A percentile compares a stretch with the other conserved stretches of the same genome.
Conservation (phyloP, 2,113 vertebrate genomes). For the Notothenia rossii region DNA sequence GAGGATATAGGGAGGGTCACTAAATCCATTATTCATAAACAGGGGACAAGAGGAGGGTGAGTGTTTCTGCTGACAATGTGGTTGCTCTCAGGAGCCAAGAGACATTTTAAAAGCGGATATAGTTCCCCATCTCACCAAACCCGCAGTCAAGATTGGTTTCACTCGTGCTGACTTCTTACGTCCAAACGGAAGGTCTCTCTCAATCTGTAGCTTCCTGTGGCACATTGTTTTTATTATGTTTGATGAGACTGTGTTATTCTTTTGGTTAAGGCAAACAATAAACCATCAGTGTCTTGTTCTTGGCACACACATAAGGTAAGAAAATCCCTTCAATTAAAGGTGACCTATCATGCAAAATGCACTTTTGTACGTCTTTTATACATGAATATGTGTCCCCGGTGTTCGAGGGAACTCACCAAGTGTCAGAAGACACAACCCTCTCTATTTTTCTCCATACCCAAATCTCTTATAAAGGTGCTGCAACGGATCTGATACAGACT, state of each 20-base stretch:
- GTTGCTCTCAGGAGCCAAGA: conserved; percentile 54
- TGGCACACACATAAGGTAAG: conserved; percentile 11
- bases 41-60: conserved; percentile 58
- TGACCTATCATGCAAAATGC: no score
- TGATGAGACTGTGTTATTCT: conserved; percentile 63
- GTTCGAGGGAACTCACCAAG: no score
- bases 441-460: no score
- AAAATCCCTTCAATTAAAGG: neutral
- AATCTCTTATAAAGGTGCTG: no score
- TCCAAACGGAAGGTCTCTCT: conserved; percentile 57
- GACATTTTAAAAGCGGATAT: conserved; percentile 67
- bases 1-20: conserved; percentile 61
- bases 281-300: conserved; percentile 36
- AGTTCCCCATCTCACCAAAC: conserved; percentile 47
- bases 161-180: conserved; percentile 56
- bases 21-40: conserved; percentile 79
- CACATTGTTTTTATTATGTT: conserved; percentile 57
- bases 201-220: conserved; percentile 63
- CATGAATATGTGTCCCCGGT: no score
- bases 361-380: no score
- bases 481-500: no score
- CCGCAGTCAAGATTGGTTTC: conserved; percentile 58
- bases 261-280: conserved; percentile 48
- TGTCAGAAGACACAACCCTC: no score
- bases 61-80: conserved; percentile 74